Percentiles rank a stretch among this genome's conserved stretches.
These are phyloP conservation scores for Puffinus mauretanicus DNA, from an alignment of 2,113 vertebrate genomes.

Conservation along the genomic window DNA sequence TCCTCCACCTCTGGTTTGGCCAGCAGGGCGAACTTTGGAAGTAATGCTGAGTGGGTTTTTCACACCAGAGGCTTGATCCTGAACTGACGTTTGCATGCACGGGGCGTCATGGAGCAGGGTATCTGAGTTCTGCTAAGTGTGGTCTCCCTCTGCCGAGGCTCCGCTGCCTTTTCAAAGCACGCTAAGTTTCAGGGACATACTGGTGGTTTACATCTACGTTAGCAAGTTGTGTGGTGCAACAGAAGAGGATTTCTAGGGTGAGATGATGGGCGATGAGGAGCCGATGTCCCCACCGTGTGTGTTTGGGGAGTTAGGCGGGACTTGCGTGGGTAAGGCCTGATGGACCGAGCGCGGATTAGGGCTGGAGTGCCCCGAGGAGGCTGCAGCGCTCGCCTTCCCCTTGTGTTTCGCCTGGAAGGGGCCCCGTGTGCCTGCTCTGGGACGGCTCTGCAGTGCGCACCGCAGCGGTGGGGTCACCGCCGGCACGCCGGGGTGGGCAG, in stretches of 20 bases:
- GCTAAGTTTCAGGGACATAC: fast-evolving
- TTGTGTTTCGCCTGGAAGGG: fast-evolving
- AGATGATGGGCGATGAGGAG: background rate
- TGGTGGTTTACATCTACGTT: fast-evolving
- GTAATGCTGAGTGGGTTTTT: background rate
- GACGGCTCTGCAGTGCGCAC: fast-evolving
- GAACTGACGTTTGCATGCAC: fast-evolving
- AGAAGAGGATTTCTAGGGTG: background rate
- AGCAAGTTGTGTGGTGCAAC: background rate
- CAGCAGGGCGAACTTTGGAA: background rate
- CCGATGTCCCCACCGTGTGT: fast-evolving
- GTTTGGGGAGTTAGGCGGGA: no score
- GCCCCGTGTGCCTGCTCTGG: background rate
- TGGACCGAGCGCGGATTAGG: fast-evolving
- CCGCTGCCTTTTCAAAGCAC: background rate
- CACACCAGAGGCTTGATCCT: background rate
- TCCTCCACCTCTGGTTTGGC: background rate
- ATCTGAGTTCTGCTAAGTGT: fast-evolving
- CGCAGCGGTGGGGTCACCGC: background rate
- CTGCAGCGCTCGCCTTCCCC: background rate
- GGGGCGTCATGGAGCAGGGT: fast-evolving
- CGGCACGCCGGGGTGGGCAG: fast-evolving
- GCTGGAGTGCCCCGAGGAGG: background rate
- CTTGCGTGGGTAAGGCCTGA: fast-evolving
- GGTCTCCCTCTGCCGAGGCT: background rate